Evolutionary conservation across 1,140 invertebrate species (phyloP).

Genomic region (Phortica variegata): DNA sequence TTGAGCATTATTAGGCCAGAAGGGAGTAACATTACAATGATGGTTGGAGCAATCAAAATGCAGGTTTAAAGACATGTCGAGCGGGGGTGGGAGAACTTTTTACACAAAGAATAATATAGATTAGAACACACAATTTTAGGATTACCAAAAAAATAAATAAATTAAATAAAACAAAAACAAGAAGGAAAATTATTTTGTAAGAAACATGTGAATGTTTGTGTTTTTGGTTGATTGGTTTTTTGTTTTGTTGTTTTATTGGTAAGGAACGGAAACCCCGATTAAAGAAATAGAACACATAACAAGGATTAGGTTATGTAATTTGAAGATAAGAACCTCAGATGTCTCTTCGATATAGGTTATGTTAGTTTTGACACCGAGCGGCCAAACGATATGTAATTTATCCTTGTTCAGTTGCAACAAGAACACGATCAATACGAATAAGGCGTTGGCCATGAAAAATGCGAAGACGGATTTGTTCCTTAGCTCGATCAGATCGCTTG

Average conservation of each 20-base stretch:
- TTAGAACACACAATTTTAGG: no score
- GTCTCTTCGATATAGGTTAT: conserved; percentile 90
- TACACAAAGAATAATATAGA: no score
- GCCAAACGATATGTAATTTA: conserved; percentile 92
- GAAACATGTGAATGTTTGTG: no score
- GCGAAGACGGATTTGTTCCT: conserved; percentile 96
- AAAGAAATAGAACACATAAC: conserved; percentile 14
- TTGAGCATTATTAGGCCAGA: no score
- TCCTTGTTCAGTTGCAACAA: conserved; percentile 98
- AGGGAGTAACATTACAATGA: no score
- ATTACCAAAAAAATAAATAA: no score
- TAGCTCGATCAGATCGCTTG: conserved; percentile 84
- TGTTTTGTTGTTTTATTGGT: conserved; percentile 1
- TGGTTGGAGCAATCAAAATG: no score
- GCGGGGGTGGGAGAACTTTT: no score
- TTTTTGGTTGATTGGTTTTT: conserved; percentile 16
- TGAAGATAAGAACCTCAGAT: conserved; percentile 68
- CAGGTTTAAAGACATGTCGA: no score
- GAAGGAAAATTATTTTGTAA: no score
- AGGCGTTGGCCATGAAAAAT: conserved; percentile 99
- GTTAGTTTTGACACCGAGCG: conserved; percentile 90
- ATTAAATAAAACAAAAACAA: no score
- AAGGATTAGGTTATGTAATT: conserved; percentile 10
- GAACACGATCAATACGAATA: conserved; percentile 98
- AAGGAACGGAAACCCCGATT: conserved; percentile 12